Percentiles rank a stretch among this genome's conserved stretches.
Conservation (phyloP, 2,888 invertebrate species). For the Caenorhabditis auriculariae region DNA sequence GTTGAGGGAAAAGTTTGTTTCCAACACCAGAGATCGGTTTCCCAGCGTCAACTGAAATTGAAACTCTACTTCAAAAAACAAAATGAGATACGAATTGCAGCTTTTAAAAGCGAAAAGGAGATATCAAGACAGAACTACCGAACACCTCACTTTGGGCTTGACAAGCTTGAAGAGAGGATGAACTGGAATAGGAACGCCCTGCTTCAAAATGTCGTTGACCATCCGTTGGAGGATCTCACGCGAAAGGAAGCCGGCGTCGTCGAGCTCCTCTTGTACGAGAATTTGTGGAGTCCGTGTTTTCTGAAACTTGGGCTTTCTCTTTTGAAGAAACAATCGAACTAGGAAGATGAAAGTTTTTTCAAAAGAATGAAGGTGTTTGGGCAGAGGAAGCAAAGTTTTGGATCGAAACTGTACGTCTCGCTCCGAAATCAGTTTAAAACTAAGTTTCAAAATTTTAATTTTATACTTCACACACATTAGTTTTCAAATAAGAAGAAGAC, state of each 20-base stretch:
- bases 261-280: slow-evolving; percentile 58
- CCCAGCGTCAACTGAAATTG: slow-evolving; percentile 48
- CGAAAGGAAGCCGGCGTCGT: slow-evolving; percentile 57
- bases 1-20: slow-evolving; percentile 58
- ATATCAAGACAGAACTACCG: too few species aligned
- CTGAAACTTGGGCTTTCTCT: slow-evolving; percentile 20
- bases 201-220: slow-evolving; percentile 59
- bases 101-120: not conserved
- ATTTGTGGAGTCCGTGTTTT: slow-evolving; percentile 53
- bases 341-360: not conserved
- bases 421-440: not conserved
- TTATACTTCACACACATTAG: too few species aligned
- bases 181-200: slow-evolving; percentile 61
- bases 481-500: too few species aligned
- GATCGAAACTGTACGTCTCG: not conserved
- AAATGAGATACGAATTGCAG: not conserved
- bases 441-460: not conserved
- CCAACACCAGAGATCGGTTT: slow-evolving; percentile 54
- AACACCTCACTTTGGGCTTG: slow-evolving; percentile 55
- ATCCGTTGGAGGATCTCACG: slow-evolving; percentile 55
- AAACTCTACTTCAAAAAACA: not conserved
- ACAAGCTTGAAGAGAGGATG: slow-evolving; percentile 59
- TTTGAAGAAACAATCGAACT: not conserved
- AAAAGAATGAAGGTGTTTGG: not conserved
- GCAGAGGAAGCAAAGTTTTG: not conserved